Evolutionary conservation across 1,140 invertebrate species (phyloP).

Genomic region (Aethina tumida): DNA sequence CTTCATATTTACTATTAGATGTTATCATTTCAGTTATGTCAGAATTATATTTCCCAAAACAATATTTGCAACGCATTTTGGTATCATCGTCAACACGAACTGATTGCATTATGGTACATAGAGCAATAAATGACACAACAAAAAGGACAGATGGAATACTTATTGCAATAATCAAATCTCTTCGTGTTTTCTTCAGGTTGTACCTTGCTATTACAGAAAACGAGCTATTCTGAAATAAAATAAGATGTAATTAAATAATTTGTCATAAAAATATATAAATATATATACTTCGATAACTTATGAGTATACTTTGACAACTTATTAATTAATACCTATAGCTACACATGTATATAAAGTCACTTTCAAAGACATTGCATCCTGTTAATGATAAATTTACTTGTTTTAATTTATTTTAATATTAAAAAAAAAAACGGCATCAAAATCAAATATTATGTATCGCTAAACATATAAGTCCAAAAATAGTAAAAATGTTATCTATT

Average conservation of each 20-base stretch:
- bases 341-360: no score
- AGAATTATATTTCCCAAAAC: slow-evolving; percentile 37
- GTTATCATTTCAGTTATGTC: slow-evolving; percentile 29
- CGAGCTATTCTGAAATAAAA: slow-evolving; percentile 29
- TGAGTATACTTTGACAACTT: no score
- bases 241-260: slow-evolving; percentile 4
- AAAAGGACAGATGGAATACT: slow-evolving; percentile 69
- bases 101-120: slow-evolving; percentile 77
- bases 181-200: slow-evolving; percentile 63
- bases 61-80: slow-evolving; percentile 77
- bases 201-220: slow-evolving; percentile 64
- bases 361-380: no score
- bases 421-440: no score
- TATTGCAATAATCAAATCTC: slow-evolving; percentile 71
- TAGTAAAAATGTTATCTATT: no score
- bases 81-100: slow-evolving; percentile 82
- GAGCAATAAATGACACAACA: slow-evolving; percentile 72
- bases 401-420: background rate
- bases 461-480: no score
- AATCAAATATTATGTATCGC: no score
- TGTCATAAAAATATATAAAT: slow-evolving; percentile 1
- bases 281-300: no score
- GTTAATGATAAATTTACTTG: slow-evolving; percentile 1
- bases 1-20: slow-evolving; percentile 29
- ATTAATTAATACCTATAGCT: no score